Base-by-base conservation (phyloP, 2,888 invertebrate genomes). In the Lasioglossum leucozonium region DNA sequence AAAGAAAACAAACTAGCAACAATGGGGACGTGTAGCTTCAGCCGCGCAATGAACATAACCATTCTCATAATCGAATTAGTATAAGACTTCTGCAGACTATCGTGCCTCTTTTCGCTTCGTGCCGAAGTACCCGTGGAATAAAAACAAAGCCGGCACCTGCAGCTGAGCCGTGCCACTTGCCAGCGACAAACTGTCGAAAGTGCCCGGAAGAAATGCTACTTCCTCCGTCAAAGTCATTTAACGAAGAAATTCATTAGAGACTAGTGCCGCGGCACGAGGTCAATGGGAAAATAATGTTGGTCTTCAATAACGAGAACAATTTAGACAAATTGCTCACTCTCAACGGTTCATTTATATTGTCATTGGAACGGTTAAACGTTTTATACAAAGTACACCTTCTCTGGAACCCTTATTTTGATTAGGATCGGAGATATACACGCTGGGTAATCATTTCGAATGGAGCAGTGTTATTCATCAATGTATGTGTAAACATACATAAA, bases 31-130 rank as follows among this genome's bases (percentile, higher is more conserved):
- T 16, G 51, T 18, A 16, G n/a, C 4, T 69, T 11, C 69, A 40
- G 30, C 55, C 44, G 22, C 37, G 5, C 80, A 58, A 80, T 58
- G 34, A 80, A 44, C 79, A 58, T 71, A 72, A 62, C 47, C 58
- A 30, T 80, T 72, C 74, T 74, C 69, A 55, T 76, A 80, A 80
- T 83, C 80, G 81, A 77, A 81, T 83, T 84, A 84, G 30, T 65
- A n/a, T n/a, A 30, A 77, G 58, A 42, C 58, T 81, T 72, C 40
- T 75, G 30, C 37, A 37, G 67, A 30, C 58, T 55, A 55, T 37
- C 44, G 26, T 47, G 34, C 30, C 22, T 51, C 26, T 73, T 79
- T 71, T 71, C 58, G 37, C 79, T 79, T 30, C 74, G 58, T 30
- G 62, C 40, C 62, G 72, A 79, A 79, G 80, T 72, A 62, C 62